Evolutionary conservation across 2,888 invertebrate species (phyloP).

Genomic region (Stegophylla sp.): DNA sequence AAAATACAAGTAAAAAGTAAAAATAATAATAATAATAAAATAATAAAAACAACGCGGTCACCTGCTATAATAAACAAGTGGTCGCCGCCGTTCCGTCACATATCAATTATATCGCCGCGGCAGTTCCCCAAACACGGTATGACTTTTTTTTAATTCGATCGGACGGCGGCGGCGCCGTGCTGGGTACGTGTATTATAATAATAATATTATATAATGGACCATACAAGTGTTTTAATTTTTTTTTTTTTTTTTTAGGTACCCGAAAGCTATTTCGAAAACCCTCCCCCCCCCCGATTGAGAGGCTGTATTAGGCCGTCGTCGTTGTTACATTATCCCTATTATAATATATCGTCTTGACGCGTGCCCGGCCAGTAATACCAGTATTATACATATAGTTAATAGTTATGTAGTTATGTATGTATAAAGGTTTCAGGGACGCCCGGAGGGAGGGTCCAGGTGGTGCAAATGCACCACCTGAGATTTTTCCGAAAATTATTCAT

Average conservation of each 20-base stretch:
- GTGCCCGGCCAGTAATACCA: slow-evolving; percentile 15
- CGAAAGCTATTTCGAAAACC: neutral
- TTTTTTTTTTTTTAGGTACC: too few relatives aligned
- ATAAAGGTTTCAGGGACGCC: too few relatives aligned
- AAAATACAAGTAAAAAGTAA: neutral
- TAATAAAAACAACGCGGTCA: slow-evolving; percentile 47
- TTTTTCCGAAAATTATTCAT: too few relatives aligned
- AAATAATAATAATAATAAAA: slow-evolving; percentile 5
- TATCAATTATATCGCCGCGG: slow-evolving; percentile 32
- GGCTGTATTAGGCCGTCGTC: neutral
- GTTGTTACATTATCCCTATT: neutral
- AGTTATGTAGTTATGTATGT: too few relatives aligned
- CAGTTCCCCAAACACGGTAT: slow-evolving; percentile 7
- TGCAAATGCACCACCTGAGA: too few relatives aligned
- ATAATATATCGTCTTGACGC: slow-evolving; percentile 38
- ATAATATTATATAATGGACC: too few relatives aligned
- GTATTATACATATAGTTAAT: too few relatives aligned
- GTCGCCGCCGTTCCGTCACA: slow-evolving; percentile 46
- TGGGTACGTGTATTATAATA: too few relatives aligned
- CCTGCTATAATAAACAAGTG: slow-evolving; percentile 58
- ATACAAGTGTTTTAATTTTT: too few relatives aligned
- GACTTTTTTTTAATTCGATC: slow-evolving; percentile 27
- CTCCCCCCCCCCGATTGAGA: neutral
- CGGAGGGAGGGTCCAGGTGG: too few relatives aligned
- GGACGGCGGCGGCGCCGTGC: neutral